phyloP scores from a whole-genome alignment of 2,888 invertebrate species.

The Chaitophorus viminalis region DNA sequence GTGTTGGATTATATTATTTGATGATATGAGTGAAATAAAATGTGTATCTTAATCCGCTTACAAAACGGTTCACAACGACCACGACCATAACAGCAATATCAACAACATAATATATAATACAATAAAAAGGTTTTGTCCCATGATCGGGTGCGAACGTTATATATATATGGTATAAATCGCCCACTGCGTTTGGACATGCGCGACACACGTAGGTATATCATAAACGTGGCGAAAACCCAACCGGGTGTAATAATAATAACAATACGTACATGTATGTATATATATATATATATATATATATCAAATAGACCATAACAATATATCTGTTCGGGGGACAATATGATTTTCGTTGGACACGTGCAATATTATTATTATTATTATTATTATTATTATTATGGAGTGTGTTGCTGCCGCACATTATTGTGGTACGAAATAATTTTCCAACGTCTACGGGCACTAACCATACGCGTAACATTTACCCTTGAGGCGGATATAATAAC shows the following conservation, averaged over 20 bases:
- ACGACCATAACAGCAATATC: constrained; percentile 1
- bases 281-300: background rate
- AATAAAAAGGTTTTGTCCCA: constrained; percentile 44
- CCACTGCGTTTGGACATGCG: constrained; percentile 20
- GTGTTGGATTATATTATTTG: background rate
- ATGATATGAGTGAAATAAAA: background rate
- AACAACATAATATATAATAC: background rate
- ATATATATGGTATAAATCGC: constrained; percentile 5
- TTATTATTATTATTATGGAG: background rate
- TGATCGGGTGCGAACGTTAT: constrained; percentile 20
- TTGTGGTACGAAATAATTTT: constrained; percentile 12
- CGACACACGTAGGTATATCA: background rate
- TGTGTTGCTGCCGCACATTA: background rate
- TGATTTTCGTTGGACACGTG: constrained; percentile 20
- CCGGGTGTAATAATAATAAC: background rate
- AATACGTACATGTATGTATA: background rate
- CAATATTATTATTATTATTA: constrained; percentile 18
- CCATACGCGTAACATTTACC: background rate
- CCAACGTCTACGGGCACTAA: background rate
- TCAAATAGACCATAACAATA: constrained; percentile 39
- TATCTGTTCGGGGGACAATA: constrained; percentile 13
- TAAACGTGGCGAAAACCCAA: constrained; percentile 28
- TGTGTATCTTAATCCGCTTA: constrained; percentile 6
- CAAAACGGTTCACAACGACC: constrained; percentile 14
- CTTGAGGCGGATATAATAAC: constrained; percentile 42